Evolutionary conservation across 2,113 vertebrate species (phyloP), one percentile per base, ranked within the genome.

Genomic region (Corvus moneduloides): DNA sequence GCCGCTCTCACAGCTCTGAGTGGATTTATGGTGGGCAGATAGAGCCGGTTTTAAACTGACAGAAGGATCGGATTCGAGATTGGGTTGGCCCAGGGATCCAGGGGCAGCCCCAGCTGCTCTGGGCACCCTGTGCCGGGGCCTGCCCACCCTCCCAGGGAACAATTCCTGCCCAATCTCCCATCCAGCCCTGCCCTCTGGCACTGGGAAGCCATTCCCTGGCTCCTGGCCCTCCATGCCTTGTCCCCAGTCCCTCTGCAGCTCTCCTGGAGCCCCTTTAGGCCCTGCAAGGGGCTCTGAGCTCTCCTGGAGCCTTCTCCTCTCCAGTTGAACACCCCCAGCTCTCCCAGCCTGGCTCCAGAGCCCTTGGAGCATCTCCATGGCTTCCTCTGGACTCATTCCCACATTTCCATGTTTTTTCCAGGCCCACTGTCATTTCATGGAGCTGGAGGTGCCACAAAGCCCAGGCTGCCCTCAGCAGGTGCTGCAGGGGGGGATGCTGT

Each of bases 391-490:
- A 3, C 26, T 64, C 26, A 6, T 23, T 8, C 44, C 68, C 20
- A 3, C 67, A 33, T 18, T 43, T 7, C 76, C 86, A 13, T 3
- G 18, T 2, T 2, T 35, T 41, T 51, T 6, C 43, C 61, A 49
- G 13, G 2, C 35, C 23, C 2, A 0, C 11, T 33, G 81, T 11
- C 41, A 4, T 7, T 27, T 1, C 28, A 0, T 2, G 33, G 58
- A 27, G 58, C 67, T 32, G 61, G 23, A 41, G 72, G 20, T 58
- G 43, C 51, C 51, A 13, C 56, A 3, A 3, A 9, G 11, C 19
- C 59, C 12, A 1, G 59, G 28, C 49, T 55, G 33, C 22, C 68
- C 68, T 5, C 54, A 6, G 84, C 35, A 43, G 43, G 43, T 1
- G 44, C 79, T 58, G 54, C 32, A 15, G 37, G 30, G 62, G 18